Conservation (phyloP, 1,140 invertebrate species). For the Drosophila watanabei region DNA sequence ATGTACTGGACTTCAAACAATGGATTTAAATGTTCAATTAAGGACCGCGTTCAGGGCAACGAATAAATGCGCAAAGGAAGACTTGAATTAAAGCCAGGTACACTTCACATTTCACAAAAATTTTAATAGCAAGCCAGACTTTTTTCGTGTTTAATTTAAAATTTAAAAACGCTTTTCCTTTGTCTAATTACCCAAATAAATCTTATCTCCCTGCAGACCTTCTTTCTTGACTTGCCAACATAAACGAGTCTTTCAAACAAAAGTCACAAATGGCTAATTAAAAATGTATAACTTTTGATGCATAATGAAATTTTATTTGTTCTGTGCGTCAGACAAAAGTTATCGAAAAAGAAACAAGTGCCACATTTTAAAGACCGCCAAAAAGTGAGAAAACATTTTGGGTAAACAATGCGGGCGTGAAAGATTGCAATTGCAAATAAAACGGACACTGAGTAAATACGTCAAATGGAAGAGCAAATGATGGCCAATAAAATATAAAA, state of each 20-base stretch:
- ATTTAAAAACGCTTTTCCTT: neutral
- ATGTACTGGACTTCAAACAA: slow-evolving; percentile 42
- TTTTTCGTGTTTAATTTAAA: slow-evolving; percentile 13
- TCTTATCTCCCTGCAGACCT: slow-evolving; percentile 23
- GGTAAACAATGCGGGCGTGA: slow-evolving; percentile 20
- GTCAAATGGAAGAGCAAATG: slow-evolving; percentile 31
- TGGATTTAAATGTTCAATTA: slow-evolving; percentile 51
- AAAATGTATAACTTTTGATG: slow-evolving; percentile 59
- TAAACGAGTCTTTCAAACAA: slow-evolving; percentile 29
- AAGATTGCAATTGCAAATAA: slow-evolving; percentile 27
- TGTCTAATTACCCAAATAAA: slow-evolving; percentile 31
- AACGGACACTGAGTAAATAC: slow-evolving; percentile 26
- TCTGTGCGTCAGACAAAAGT: slow-evolving; percentile 18
- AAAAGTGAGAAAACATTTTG: slow-evolving; percentile 14
- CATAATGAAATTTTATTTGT: slow-evolving; percentile 69
- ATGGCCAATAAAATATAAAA: slow-evolving; percentile 20
- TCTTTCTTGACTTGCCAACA: slow-evolving; percentile 9
- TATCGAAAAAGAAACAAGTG: slow-evolving; percentile 14
- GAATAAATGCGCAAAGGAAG: slow-evolving; percentile 21
- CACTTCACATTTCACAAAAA: neutral
- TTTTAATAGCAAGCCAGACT: neutral
- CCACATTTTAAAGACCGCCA: slow-evolving; percentile 9
- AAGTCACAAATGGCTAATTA: slow-evolving; percentile 69
- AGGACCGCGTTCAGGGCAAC: slow-evolving; percentile 9
- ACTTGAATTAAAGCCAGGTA: neutral